Conservation (phyloP, 2,113 vertebrate species). For the Pao palembangensis region DNA sequence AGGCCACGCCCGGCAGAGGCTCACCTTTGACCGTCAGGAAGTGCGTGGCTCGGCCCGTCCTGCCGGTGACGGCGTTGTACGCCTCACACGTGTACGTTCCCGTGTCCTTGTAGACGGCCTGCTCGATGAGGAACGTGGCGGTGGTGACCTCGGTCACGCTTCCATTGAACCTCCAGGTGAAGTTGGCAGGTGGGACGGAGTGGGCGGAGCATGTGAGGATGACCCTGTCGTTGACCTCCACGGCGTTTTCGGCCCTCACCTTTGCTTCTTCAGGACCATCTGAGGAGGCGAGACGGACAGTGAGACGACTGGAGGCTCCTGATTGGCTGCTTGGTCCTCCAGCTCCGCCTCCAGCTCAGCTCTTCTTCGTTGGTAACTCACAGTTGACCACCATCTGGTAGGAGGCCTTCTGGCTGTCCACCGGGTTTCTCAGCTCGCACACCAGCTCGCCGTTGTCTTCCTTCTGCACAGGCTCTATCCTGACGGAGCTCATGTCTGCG, state of each 20-base stretch:
- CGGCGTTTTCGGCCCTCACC: rapidly evolving
- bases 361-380: constrained; percentile 48
- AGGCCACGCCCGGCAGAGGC: not conserved
- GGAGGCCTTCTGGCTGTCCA: constrained; percentile 1
- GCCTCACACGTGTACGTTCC: constrained; percentile 69
- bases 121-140: rapidly evolving
- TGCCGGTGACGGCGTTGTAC: constrained; percentile 51
- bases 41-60: not conserved
- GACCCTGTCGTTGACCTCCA: rapidly evolving
- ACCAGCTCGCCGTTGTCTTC: constrained; percentile 59
- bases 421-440: constrained; percentile 51
- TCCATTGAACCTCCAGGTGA: constrained; percentile 69
- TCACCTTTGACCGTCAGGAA: constrained; percentile 65
- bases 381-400: constrained; percentile 61
- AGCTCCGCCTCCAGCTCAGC: not conserved
- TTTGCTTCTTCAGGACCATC: constrained; percentile 53
- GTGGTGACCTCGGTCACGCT: rapidly evolving
- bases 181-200: constrained; percentile 51
- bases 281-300: constrained; percentile 20
- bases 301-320: not conserved
- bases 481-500: constrained; percentile 16
- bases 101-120: constrained; percentile 6
- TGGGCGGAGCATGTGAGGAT: constrained; percentile 26
- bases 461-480: constrained; percentile 45
- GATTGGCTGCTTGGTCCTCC: too few species aligned